A percentile compares a stretch with the other conserved stretches of the same genome.
Conservation (phyloP, 2,797 vertebrate genomes). For the Argya squamiceps region DNA sequence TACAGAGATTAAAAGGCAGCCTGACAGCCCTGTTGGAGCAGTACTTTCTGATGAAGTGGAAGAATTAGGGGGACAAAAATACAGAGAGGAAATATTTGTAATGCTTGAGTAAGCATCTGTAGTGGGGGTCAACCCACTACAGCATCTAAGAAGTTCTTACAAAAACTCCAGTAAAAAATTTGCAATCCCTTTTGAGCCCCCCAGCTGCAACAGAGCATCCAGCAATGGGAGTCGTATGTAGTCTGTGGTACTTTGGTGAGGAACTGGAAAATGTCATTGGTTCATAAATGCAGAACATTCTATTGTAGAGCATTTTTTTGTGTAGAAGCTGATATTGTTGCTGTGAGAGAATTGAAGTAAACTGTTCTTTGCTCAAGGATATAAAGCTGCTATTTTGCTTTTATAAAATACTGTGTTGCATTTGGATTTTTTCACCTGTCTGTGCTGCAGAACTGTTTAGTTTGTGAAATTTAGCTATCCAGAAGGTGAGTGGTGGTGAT, state of each 20-base stretch:
- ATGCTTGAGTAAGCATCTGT: neutral
- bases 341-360: neutral
- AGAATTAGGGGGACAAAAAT: neutral
- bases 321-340: neutral
- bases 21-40: neutral
- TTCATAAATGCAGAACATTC: neutral
- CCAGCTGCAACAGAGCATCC: neutral
- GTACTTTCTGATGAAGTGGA: neutral
- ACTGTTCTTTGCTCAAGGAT: neutral
- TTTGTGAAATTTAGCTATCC: neutral
- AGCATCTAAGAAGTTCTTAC: neutral
- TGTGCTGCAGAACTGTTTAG: neutral
- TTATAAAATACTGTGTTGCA: neutral
- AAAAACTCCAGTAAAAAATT: neutral
- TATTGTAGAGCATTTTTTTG: neutral
- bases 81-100: neutral
- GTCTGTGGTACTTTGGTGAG: neutral
- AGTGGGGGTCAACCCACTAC: neutral
- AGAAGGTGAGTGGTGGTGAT: neutral
- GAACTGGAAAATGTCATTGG: fast-evolving
- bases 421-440: neutral
- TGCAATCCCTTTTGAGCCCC: neutral
- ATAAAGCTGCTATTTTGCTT: neutral
- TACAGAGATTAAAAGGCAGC: neutral
- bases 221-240: neutral